phyloP scores from a whole-genome alignment of 2,888 invertebrate species.

The Graphium colonna region DNA sequence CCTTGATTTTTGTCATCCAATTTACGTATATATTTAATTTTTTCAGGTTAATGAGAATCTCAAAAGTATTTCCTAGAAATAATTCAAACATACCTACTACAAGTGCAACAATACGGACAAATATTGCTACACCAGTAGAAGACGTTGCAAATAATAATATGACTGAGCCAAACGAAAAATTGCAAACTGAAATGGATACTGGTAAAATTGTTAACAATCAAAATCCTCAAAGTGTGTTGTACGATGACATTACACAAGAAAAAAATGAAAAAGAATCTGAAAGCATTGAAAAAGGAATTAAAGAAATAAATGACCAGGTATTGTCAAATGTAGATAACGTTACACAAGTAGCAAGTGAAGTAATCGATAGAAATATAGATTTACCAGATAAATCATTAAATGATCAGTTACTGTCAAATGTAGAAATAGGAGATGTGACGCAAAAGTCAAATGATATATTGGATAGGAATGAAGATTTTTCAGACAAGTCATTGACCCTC shows the following conservation, averaged over 20 bases:
- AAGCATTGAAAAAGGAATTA: no score
- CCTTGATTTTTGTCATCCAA: no score
- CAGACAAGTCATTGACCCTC: not conserved
- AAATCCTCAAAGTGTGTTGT: no score
- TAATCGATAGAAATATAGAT: not conserved
- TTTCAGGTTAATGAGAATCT: constrained; percentile 15
- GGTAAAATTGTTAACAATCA: no score
- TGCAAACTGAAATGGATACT: not conserved
- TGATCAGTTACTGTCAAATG: not conserved
- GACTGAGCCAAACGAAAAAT: not conserved
- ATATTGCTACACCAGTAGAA: not conserved
- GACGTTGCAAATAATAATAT: no score
- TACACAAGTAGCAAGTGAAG: not conserved
- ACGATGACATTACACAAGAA: no score
- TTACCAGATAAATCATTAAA: not conserved
- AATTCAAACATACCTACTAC: not conserved
- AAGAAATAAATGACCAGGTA: no score
- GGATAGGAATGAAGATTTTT: not conserved
- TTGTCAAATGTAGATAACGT: not conserved
- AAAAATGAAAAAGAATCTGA: no score
- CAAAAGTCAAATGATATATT: not conserved
- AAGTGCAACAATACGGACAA: not conserved
- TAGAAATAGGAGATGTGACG: not conserved
- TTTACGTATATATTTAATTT: no score
- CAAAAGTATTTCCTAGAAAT: not conserved